Conservation (phyloP, 2,888 invertebrate species). For the Leucoma salicis region DNA sequence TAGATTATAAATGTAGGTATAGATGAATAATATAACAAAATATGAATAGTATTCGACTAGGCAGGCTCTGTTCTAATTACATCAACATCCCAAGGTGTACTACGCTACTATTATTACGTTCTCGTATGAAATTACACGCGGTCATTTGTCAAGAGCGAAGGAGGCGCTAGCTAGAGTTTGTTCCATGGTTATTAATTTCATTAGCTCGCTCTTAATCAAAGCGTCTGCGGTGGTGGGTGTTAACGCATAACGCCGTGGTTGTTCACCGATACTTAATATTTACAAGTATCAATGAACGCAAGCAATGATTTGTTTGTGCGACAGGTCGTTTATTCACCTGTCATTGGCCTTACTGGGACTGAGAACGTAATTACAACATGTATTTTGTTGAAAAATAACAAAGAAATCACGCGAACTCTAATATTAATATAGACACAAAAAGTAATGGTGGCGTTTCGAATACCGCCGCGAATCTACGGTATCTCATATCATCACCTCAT, state of each 20-base stretch:
- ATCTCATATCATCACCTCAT: constrained; percentile 64
- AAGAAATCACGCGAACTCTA: constrained; percentile 14
- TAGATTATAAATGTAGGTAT: no score
- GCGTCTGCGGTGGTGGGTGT: constrained; percentile 51
- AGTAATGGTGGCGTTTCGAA: constrained; percentile 28
- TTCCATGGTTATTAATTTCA: constrained; percentile 77
- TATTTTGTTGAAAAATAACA: constrained; percentile 15
- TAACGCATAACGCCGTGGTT: constrained; percentile 44
- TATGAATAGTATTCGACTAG: neutral
- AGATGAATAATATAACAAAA: no score
- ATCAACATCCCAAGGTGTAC: constrained; percentile 33
- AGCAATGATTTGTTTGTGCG: constrained; percentile 28
- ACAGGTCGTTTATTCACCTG: constrained; percentile 33
- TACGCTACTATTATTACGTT: constrained; percentile 56
- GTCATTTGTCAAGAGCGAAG: constrained; percentile 73
- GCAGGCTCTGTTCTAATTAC: constrained; percentile 27
- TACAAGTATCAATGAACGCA: constrained; percentile 42
- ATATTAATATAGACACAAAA: constrained; percentile 23
- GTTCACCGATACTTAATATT: constrained; percentile 47
- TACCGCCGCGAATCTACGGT: constrained; percentile 37
- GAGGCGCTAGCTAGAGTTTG: constrained; percentile 61
- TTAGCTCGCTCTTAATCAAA: constrained; percentile 77
- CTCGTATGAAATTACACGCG: constrained; percentile 78
- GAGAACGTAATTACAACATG: constrained; percentile 17
- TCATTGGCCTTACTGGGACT: constrained; percentile 14